Percentiles rank a stretch among this genome's conserved stretches.
Conservation (phyloP, 2,113 vertebrate species). For the Notarius lentiginosus region DNA sequence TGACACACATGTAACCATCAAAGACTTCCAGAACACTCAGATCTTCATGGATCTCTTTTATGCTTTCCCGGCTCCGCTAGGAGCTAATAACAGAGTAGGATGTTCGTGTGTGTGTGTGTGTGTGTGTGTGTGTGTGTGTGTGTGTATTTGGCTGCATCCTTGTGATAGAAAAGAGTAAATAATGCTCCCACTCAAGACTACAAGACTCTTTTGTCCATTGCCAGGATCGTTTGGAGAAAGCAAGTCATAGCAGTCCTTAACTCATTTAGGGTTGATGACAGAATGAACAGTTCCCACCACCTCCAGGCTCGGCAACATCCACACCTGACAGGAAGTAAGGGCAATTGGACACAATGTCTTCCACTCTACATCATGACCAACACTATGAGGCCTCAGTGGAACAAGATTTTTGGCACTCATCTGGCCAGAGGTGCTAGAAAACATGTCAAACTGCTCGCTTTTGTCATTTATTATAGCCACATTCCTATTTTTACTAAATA, state of each 20-base stretch:
- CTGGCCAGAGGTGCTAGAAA: neutral
- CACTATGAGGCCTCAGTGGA: neutral
- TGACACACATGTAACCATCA: slow-evolving; percentile 24
- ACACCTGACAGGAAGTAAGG: slow-evolving; percentile 18
- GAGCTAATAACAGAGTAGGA: slow-evolving; percentile 25
- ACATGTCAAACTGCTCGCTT: neutral
- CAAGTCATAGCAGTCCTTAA: slow-evolving; percentile 58
- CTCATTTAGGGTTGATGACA: slow-evolving; percentile 60
- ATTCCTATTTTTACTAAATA: neutral
- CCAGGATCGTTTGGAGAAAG: slow-evolving; percentile 59
- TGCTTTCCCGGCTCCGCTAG: neutral
- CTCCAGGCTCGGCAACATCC: slow-evolving; percentile 41
- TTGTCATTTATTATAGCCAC: neutral
- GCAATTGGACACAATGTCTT: neutral
- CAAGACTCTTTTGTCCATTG: slow-evolving; percentile 40
- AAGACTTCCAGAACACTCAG: slow-evolving; percentile 17
- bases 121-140: slow-evolving; percentile 14
- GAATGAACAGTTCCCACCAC: slow-evolving; percentile 53
- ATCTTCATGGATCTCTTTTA: slow-evolving; percentile 33
- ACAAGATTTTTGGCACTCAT: neutral
- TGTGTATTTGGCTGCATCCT: slow-evolving; percentile 25
- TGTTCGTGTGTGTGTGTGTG: slow-evolving; percentile 6
- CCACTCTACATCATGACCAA: neutral
- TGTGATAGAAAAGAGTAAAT: slow-evolving; percentile 58
- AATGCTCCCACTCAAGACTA: slow-evolving; percentile 44